phyloP scores from a whole-genome alignment of 2,113 vertebrate genomes.

The Ciconia stormi region DNA sequence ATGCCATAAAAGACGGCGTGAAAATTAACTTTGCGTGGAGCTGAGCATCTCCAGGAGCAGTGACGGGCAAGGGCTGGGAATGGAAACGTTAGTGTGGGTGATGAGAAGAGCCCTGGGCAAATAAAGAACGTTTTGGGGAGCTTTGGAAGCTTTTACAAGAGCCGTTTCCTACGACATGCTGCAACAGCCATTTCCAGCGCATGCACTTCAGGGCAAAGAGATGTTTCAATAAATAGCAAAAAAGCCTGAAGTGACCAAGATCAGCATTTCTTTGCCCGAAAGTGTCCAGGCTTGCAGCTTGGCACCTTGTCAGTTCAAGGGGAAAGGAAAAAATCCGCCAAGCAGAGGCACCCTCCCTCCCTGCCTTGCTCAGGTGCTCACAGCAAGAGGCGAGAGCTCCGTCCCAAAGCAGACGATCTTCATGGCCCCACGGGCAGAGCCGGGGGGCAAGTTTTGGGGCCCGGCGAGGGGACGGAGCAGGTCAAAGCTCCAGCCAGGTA shows the following conservation, averaged over 20 bases:
- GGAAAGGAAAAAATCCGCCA: fast-evolving
- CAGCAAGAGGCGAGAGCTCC: fast-evolving
- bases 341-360: not conserved
- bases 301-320: not conserved
- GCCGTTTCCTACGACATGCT: not conserved
- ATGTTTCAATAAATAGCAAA: not conserved
- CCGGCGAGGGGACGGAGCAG: fast-evolving
- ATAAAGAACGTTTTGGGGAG: not conserved
- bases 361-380: too few relatives aligned
- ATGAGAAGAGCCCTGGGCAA: not conserved
- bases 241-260: not conserved
- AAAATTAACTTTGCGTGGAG: not conserved
- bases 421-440: not conserved
- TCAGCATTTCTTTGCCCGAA: not conserved
- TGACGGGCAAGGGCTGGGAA: not conserved
- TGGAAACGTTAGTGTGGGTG: fast-evolving
- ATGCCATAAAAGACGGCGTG: fast-evolving
- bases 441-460: not conserved
- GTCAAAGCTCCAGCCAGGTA: too few relatives aligned
- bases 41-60: not conserved
- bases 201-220: not conserved
- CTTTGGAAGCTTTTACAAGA: not conserved
- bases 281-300: not conserved
- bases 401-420: fast-evolving
- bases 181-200: not conserved